Evolutionary conservation across 1,140 invertebrate genomes (phyloP).

Genomic region (Sinella curviseta): DNA sequence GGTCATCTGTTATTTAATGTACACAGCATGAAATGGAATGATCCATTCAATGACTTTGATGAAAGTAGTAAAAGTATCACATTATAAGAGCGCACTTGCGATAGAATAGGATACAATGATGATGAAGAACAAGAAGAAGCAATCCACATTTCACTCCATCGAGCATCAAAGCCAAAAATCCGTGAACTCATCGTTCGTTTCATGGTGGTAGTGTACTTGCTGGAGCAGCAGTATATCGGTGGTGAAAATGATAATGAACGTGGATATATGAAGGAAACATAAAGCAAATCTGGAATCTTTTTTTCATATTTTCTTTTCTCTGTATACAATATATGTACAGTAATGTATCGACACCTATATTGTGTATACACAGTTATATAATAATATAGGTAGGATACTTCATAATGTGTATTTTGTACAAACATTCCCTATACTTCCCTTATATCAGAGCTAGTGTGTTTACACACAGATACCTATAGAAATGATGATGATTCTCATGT

Average conservation of each 20-base stretch:
- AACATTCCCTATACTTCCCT: too few species aligned
- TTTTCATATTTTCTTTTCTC: too few species aligned
- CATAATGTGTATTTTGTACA: too few species aligned
- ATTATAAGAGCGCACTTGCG: background rate
- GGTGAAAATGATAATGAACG: too few species aligned
- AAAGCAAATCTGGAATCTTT: background rate
- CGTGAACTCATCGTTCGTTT: background rate
- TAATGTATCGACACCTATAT: too few species aligned
- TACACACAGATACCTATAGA: background rate
- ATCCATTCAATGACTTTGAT: background rate
- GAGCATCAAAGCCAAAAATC: background rate
- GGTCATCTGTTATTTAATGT: background rate
- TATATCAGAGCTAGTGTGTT: too few species aligned
- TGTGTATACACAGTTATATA: too few species aligned
- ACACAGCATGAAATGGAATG: background rate
- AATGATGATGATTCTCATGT: constrained; percentile 2
- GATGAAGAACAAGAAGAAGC: background rate
- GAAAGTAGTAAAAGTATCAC: background rate
- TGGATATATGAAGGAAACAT: background rate
- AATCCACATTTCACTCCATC: background rate
- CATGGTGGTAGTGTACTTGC: too few species aligned
- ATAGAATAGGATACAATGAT: background rate
- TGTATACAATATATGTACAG: too few species aligned
- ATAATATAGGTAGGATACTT: too few species aligned
- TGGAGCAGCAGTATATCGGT: too few species aligned